Base-by-base conservation (phyloP, 1,140 invertebrate species). In the Nasonia giraulti region DNA sequence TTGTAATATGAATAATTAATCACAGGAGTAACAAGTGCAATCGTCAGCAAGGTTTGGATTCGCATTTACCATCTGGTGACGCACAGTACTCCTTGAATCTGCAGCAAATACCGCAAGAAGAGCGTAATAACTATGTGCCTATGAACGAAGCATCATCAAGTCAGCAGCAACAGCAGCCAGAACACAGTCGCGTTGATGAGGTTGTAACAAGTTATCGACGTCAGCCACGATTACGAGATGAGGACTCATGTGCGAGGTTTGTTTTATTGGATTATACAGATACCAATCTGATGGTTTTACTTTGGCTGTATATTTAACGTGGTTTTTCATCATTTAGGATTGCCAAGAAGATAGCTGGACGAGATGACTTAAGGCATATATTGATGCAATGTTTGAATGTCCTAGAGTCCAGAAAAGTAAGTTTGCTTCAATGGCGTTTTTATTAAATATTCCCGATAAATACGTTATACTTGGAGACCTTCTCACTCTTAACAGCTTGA, bases 11-110 rank as follows among this genome's bases (percentile, higher is more conserved):
- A n/a, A 62, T 62, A n/a, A 20, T 62, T 62, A 23, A n/a, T 6
- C 73, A 4, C 79, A 92, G 91, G 55, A 90, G 90, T 74, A 90
- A 91, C 68, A 92, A 92, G 66, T 87, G 90, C 17, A 92, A 92
- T 88, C 88, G 91, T 0, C 90, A 91, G 33, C 88, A 91, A 50
- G 88, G 86, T 78, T 10, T 80, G 8, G 91, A 90, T 83, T 82
- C 90, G 74, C 86, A 90, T 73, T 73, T 89, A 50, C 87, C 88
- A 47, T 81, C 89, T 27, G 7, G 80, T 89, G 91, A 91, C 12
- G 80, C 84, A 4, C 90, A 91, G 27, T 92, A 91, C 83, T 90
- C 90, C 20, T 84, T 89, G 17, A 92, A 92, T 55, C 81, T 91
- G 31, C 91, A 91, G 83, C 44, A 89, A 17, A 85, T 87, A 66